These are phyloP conservation scores for Romanogobio albipinnatus DNA, from an alignment of 2,113 vertebrate species.

Conservation along the genomic window DNA sequence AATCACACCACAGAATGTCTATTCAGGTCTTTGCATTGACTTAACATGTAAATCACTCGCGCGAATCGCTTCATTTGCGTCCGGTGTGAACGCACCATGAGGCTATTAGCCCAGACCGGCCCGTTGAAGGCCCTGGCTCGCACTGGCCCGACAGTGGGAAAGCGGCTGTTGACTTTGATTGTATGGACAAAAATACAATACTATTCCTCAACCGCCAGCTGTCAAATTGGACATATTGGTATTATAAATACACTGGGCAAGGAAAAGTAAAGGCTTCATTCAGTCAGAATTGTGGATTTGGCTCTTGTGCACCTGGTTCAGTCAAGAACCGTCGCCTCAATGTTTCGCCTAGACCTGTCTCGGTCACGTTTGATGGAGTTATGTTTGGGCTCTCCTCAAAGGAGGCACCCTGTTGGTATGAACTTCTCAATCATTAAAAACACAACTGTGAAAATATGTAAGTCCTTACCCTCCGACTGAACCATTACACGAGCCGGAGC, in stretches of 20 bases:
- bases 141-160: too few species aligned
- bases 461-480: conserved; percentile 24
- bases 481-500: conserved; percentile 25
- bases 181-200: neutral
- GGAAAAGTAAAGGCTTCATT: conserved; percentile 64
- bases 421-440: conserved; percentile 26
- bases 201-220: neutral
- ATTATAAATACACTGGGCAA: conserved; percentile 59
- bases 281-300: conserved; percentile 62
- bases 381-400: conserved; percentile 21
- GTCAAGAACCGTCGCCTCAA: conserved; percentile 38
- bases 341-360: conserved; percentile 30
- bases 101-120: too few species aligned
- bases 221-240: conserved; percentile 37
- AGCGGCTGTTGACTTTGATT: neutral
- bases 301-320: conserved; percentile 63
- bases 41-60: too few species aligned
- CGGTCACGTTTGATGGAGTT: neutral
- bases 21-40: too few species aligned
- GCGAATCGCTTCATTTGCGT: too few species aligned
- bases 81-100: too few species aligned
- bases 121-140: too few species aligned
- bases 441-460: conserved; percentile 27
- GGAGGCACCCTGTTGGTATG: conserved; percentile 18
- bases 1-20: too few species aligned